Evolutionary conservation across 2,113 vertebrate species (phyloP), one percentile per base, ranked within the genome.

Genomic region (Poicephalus gulielmi): DNA sequence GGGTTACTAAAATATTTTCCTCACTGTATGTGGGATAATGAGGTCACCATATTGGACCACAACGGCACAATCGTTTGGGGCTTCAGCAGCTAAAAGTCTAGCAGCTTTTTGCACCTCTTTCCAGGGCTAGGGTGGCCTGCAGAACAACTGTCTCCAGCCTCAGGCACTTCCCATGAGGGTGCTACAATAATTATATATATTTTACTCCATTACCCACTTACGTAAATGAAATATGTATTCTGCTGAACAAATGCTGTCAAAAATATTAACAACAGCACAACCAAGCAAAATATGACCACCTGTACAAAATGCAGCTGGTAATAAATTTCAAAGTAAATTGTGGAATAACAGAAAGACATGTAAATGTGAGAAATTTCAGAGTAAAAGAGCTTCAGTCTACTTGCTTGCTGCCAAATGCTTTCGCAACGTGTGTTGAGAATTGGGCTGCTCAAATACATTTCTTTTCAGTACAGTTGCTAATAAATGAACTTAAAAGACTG

Each of bases 1-100:
- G 24, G 28, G 5, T 52, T 86, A 76, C 79, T 90, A 75, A 96
- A 92, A 90, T 94, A 86, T 63, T 94, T 96, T 93, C 55, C 74
- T 93, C 13, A 3, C 35, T 88, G 37, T 55, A 43, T 30, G 6
- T 33, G 33, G 50, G 20, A 81, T 93, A 88, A 92, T 77, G 64
- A 76, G 30, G 25, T 90, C 68, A 67, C 57, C 17, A 13, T 3
- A 78, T 91, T 73, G 75, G 52, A 43, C n/a, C n/a, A 52, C 63
- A 62, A 9, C 1, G 6, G 44, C 59, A 53, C 55, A 49, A 50
- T 2, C 5, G 9, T 31, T 83, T 33, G 39, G 49, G 28, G 64
- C 22, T 74, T 50, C 67, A 63, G 44, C 63, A 80, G 19, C 10
- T n/a, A n/a, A 59, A 57, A 59, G 31, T 35, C 71, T 66, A n/a